Percentiles rank a stretch among this genome's conserved stretches.
These are phyloP conservation scores for Campoletis raptor DNA, from an alignment of 2,888 invertebrate genomes.

Conservation along the genomic window DNA sequence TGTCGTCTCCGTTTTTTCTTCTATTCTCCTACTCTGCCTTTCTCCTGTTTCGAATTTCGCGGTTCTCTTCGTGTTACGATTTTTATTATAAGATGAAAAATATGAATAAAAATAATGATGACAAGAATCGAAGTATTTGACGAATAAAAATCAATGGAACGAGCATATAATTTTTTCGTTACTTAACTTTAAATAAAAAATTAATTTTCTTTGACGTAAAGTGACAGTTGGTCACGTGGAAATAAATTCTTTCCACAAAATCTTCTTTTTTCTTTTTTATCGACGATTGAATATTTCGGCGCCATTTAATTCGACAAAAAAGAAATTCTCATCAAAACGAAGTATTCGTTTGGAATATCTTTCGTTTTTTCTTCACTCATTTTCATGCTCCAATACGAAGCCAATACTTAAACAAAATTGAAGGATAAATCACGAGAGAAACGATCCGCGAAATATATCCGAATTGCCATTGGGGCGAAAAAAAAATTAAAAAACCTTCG, in stretches of 20 bases:
- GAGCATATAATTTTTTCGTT: neutral
- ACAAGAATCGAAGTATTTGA: neutral
- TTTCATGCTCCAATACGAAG: conserved; percentile 8
- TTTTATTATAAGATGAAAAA: neutral
- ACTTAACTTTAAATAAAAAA: neutral
- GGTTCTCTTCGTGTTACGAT: conserved; percentile 6
- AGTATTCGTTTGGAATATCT: neutral
- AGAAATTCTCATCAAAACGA: neutral
- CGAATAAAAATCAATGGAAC: neutral
- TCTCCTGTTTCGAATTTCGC: neutral
- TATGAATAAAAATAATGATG: neutral
- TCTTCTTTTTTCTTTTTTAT: neutral
- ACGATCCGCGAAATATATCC: conserved; percentile 26
- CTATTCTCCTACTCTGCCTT: neutral
- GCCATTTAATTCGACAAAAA: neutral
- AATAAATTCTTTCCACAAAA: neutral
- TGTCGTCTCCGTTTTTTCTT: neutral
- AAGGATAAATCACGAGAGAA: conserved; percentile 72
- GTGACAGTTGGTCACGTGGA: neutral
- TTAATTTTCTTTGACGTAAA: neutral
- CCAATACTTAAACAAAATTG: conserved; percentile 63
- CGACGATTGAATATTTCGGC: neutral
- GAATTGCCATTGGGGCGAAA: conserved; percentile 8
- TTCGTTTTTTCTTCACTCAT: neutral
- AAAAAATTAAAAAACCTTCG: conserved; percentile 10